Evolutionary conservation across 64 coral and sea anemone species (phyloP), one percentile per base, ranked within the genome.

Genomic region (Dendrophyllia cribrosa): DNA sequence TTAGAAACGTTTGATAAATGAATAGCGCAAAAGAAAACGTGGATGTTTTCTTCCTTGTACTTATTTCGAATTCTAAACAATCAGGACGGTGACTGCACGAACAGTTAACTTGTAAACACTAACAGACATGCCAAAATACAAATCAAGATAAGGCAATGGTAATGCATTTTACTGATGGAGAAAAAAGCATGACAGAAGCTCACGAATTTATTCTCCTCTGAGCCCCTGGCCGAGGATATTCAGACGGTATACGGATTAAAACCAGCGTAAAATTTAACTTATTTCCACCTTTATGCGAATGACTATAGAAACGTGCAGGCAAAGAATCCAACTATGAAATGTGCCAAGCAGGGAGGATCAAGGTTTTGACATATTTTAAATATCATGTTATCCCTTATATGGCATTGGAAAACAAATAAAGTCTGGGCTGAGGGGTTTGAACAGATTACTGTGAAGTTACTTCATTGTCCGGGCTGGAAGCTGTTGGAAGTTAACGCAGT

Each of bases 311-410:
- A 75, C 3, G 17, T 1, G 17, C 5, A 17, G 6, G 9, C 47
- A 50, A 0, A 50, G 6, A 3, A 7, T 4, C 17, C 20, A 14
- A 51, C 8, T 1, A 51, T 4, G 19, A 20, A 20, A 26, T 8
- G 34, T 82, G 43, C 44, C 80, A 51, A n/a, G 59, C 43, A 10
- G 44, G 5, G 61, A 51, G 9, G 3, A 67, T 6, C 7, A 60
- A 13, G 49, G 45, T 47, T 22, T 22, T 24, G 61, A 7, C 60
- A 68, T 84, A 50, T 24, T 67, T 84, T 48, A 67, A 50, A 84
- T 84, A 68, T 61, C 80, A 67, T 23, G 43, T 51, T 20, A 17
- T 2, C 62, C 80, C 80, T 49, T 67, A 84, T 51, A 67, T 51
- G 61, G 47, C 43, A 67, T 49, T 84, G 4, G 14, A 67, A 12